Percentiles rank a stretch among this genome's conserved stretches.
These are phyloP conservation scores for Meteorus colon DNA, from an alignment of 2,888 invertebrate genomes.

Conservation along the genomic window DNA sequence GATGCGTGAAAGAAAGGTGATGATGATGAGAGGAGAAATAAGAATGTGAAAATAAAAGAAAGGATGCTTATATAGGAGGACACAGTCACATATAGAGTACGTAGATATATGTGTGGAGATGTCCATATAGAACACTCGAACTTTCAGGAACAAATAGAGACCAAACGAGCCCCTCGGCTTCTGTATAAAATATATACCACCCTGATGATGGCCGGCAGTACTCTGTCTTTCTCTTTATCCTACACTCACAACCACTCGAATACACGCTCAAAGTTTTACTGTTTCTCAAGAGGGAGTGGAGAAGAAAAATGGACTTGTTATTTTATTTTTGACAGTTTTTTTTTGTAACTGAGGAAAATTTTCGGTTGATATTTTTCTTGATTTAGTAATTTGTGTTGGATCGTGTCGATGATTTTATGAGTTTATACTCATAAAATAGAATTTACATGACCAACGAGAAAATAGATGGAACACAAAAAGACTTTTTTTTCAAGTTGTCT, in stretches of 20 bases:
- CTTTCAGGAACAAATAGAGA: conserved; percentile 62
- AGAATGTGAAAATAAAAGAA: conserved; percentile 47
- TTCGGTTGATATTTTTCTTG: not conserved
- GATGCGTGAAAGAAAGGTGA: conserved; percentile 11
- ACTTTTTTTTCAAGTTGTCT: too few relatives aligned
- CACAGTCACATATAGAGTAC: not conserved
- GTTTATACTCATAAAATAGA: too few relatives aligned
- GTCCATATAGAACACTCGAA: conserved; percentile 55
- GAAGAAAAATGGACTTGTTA: conserved; percentile 1
- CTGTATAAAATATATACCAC: conserved; percentile 38
- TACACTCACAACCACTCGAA: conserved; percentile 55
- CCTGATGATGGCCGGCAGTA: conserved; percentile 32
- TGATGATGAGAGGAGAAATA: conserved; percentile 1
- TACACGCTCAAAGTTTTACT: conserved; percentile 42
- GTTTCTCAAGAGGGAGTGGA: conserved; percentile 28
- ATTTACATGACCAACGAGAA: too few relatives aligned
- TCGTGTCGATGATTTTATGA: too few relatives aligned
- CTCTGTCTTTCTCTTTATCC: conserved; percentile 13
- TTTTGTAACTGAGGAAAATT: not conserved
- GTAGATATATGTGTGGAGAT: not conserved
- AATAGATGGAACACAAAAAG: too few relatives aligned
- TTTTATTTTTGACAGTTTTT: not conserved
- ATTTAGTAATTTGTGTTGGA: too few relatives aligned
- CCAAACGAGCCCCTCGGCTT: conserved; percentile 59
- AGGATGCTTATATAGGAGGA: conserved; percentile 44